Percentiles rank a stretch among this genome's conserved stretches.
Conservation (phyloP, 2,888 invertebrate species). For the Pterobdella sp. region DNA sequence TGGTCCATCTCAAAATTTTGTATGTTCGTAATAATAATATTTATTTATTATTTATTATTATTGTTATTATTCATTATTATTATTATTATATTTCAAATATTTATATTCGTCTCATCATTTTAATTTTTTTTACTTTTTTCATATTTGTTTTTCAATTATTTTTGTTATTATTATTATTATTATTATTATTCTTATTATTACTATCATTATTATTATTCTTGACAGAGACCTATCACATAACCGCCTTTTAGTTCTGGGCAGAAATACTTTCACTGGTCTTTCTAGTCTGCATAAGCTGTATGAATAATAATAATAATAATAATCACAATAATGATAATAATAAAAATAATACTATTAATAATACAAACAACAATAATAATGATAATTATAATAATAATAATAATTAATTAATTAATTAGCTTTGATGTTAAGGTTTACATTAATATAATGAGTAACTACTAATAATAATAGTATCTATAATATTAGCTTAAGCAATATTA, state of each 20-base stretch:
- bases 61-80: no score
- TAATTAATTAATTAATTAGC: not conserved
- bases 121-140: no score
- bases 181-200: not conserved
- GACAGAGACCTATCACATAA: no score
- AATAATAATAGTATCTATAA: not conserved
- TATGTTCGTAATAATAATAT: no score
- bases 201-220: not conserved
- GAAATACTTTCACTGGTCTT: no score
- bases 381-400: not conserved
- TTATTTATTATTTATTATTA: no score
- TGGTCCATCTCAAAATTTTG: no score
- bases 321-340: not conserved
- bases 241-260: no score
- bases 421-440: not conserved
- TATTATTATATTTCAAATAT: no score
- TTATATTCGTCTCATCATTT: no score
- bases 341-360: not conserved
- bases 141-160: not conserved
- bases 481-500: not conserved
- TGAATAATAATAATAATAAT: conserved; percentile 7
- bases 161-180: not conserved
- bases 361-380: not conserved
- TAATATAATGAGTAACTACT: not conserved
- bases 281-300: not conserved